Conservation (phyloP, 2,113 vertebrate species). For the Daboia siamensis region DNA sequence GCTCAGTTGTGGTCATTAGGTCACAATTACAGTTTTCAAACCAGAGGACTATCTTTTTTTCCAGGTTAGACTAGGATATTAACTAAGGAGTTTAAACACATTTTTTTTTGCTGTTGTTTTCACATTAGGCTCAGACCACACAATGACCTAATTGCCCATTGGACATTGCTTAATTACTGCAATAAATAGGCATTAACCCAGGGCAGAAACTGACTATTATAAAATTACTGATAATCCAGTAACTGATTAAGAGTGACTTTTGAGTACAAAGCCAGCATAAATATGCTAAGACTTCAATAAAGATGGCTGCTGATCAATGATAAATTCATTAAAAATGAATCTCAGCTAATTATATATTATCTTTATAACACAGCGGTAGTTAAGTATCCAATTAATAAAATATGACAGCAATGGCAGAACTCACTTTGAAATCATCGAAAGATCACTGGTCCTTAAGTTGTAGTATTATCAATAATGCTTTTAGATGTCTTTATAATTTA, state of each 20-base stretch:
- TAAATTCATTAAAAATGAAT: constrained; percentile 31
- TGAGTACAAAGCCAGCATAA: background rate
- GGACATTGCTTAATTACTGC: constrained; percentile 16
- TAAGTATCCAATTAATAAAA: constrained; percentile 49
- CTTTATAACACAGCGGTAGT: constrained; percentile 30
- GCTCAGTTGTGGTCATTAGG: background rate
- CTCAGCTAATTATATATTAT: constrained; percentile 45
- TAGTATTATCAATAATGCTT: constrained; percentile 38
- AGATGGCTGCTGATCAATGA: constrained; percentile 23
- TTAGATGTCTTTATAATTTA: constrained; percentile 36
- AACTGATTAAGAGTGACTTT: constrained; percentile 26
- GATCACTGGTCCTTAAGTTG: constrained; percentile 33
- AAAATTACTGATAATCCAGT: constrained; percentile 23
- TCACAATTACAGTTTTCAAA: background rate
- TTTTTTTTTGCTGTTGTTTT: background rate
- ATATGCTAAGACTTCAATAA: constrained; percentile 27
- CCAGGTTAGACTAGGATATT: background rate
- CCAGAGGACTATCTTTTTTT: background rate
- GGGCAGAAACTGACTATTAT: constrained; percentile 13
- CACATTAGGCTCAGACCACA: background rate
- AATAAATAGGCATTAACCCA: constrained; percentile 34
- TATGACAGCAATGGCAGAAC: constrained; percentile 30
- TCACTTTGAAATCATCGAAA: constrained; percentile 43
- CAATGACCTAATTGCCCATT: background rate
- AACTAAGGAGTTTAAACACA: background rate